Percentiles rank a stretch among this genome's conserved stretches.
These are phyloP conservation scores for Discoglossus pictus DNA, from an alignment of 2,797 vertebrate species.

Conservation along the genomic window DNA sequence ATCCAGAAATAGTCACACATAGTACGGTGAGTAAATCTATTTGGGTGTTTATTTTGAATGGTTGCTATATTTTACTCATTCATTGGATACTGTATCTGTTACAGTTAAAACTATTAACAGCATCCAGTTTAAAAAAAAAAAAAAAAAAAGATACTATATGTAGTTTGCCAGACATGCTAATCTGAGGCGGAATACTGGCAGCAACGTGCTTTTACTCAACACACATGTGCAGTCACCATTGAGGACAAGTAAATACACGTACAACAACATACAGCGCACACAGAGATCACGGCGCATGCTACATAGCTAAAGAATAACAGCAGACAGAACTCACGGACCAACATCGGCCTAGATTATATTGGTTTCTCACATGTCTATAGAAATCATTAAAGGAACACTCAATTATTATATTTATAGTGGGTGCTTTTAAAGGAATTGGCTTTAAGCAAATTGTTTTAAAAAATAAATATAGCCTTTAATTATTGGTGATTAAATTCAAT, in stretches of 20 bases:
- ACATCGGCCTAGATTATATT: no score
- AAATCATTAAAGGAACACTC: no score
- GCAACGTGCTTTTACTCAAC: slow-evolving; percentile 29
- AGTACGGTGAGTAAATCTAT: slow-evolving; percentile 27
- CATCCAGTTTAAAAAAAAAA: slow-evolving; percentile 37
- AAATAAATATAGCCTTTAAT: no score
- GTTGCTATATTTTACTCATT: slow-evolving; percentile 38
- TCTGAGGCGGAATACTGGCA: slow-evolving; percentile 33
- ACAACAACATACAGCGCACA: not conserved
- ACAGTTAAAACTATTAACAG: slow-evolving; percentile 46
- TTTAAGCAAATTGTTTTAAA: no score
- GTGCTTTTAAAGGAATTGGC: no score
- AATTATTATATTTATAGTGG: no score
- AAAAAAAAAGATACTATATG: slow-evolving; percentile 28
- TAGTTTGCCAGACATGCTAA: slow-evolving; percentile 34
- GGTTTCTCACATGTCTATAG: no score
- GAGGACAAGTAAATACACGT: slow-evolving; percentile 14
- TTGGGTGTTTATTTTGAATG: slow-evolving; percentile 46
- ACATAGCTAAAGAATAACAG: not conserved
- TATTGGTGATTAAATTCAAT: no score
- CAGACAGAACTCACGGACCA: not conserved
- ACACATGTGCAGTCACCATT: slow-evolving; percentile 17
- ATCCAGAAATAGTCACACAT: slow-evolving; percentile 29
- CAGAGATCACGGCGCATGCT: not conserved
- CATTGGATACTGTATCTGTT: slow-evolving; percentile 28